Percentiles rank a stretch among this genome's conserved stretches.
phyloP scores from a whole-genome alignment of 92 coral and sea anemone species.

The Montipora capitata region DNA sequence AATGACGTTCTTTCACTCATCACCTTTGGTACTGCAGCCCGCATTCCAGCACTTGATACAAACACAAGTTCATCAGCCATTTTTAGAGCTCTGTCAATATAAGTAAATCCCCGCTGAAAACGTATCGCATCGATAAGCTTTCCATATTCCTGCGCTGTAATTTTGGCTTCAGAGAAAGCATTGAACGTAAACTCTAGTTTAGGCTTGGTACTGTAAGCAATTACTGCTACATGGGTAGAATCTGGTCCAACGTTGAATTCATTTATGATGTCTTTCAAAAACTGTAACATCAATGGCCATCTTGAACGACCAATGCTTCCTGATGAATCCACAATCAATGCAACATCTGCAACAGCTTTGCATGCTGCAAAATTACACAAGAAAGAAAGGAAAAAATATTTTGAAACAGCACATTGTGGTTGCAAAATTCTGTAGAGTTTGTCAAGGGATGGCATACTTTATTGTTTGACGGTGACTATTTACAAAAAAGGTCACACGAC shows the following conservation, averaged over 20 bases:
- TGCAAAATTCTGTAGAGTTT: too few species aligned
- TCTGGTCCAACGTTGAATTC: slow-evolving; percentile 79
- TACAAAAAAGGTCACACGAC: too few species aligned
- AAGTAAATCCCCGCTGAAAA: slow-evolving; percentile 77
- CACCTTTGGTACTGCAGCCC: slow-evolving; percentile 34
- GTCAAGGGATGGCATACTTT: too few species aligned
- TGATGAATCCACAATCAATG: slow-evolving; percentile 81
- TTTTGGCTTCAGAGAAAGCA: slow-evolving; percentile 34
- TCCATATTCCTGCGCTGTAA: slow-evolving; percentile 53
- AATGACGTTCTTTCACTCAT: too few species aligned
- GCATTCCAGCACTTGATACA: slow-evolving; percentile 57
- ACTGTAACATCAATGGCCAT: slow-evolving; percentile 66
- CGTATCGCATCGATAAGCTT: slow-evolving; percentile 50
- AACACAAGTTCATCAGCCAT: slow-evolving; percentile 68
- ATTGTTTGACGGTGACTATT: too few species aligned
- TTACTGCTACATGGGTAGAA: slow-evolving; percentile 77
- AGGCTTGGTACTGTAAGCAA: slow-evolving; percentile 76
- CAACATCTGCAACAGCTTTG: slow-evolving; percentile 71
- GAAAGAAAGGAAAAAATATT: too few species aligned
- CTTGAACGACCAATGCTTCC: slow-evolving; percentile 81
- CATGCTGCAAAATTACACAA: slow-evolving; percentile 32
- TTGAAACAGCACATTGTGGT: too few species aligned
- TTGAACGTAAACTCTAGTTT: slow-evolving; percentile 69
- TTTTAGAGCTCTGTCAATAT: slow-evolving; percentile 77
- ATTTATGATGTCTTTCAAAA: slow-evolving; percentile 46